These are phyloP conservation scores for Neofelis nebulosa DNA, from an alignment of 2,113 vertebrate species.

Conservation along the genomic window DNA sequence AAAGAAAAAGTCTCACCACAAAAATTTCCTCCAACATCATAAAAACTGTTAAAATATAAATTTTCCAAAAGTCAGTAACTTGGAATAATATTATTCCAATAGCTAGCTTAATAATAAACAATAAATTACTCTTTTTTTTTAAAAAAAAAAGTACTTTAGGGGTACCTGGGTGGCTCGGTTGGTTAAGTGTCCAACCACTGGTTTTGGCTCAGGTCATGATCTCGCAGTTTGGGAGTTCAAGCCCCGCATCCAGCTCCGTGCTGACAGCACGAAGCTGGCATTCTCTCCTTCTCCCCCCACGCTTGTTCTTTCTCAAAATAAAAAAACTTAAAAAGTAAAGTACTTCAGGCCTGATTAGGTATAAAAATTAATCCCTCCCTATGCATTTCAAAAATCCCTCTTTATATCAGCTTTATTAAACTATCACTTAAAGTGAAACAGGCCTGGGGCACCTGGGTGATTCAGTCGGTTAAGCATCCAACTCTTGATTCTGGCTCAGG, in stretches of 20 bases:
- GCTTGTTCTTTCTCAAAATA: no score
- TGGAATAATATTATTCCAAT: background rate
- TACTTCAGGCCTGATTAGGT: background rate
- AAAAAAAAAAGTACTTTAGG: background rate
- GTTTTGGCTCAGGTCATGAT: no score
- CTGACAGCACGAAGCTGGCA: no score
- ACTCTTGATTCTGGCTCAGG: no score
- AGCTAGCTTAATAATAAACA: background rate
- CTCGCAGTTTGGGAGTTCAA: no score
- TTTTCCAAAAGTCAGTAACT: background rate
- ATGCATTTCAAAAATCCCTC: background rate
- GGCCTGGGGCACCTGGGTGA: no score
- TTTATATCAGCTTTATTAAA: background rate
- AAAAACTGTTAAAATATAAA: background rate
- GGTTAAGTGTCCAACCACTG: no score
- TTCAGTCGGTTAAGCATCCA: no score
- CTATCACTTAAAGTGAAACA: background rate
- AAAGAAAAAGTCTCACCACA: conserved; percentile 37
- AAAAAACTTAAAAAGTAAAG: no score
- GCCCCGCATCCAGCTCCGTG: no score
- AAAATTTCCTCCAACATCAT: background rate
- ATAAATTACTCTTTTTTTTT: background rate
- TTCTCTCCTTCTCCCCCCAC: no score
- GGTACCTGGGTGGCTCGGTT: no score
- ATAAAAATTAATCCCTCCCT: background rate